These are phyloP conservation scores for Cephus pulcher DNA, from an alignment of 2,888 invertebrate species.

Conservation along the genomic window DNA sequence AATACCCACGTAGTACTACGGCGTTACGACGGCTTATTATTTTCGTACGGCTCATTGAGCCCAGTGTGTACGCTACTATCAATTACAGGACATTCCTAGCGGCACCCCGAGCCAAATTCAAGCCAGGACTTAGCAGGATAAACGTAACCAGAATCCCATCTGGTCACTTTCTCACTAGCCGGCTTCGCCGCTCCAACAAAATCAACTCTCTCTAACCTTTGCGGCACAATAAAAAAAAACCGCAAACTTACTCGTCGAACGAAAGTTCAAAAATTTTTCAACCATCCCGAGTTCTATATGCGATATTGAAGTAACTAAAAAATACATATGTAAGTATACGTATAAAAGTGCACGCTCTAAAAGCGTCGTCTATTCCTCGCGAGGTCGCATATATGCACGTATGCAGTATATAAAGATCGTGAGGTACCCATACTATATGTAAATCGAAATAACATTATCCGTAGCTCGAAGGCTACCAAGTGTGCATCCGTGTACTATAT, in stretches of 20 bases:
- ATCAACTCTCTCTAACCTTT: not conserved
- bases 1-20: slow-evolving; percentile 48
- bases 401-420: not conserved
- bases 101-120: slow-evolving; percentile 27
- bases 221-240: not conserved
- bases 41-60: slow-evolving; percentile 66
- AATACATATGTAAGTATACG: not conserved
- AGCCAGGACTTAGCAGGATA: slow-evolving; percentile 54
- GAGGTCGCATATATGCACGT: not conserved
- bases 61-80: slow-evolving; percentile 59
- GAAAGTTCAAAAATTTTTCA: not conserved
- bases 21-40: slow-evolving; percentile 58
- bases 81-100: slow-evolving; percentile 62
- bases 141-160: slow-evolving; percentile 63
- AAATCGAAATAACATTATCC: slow-evolving; percentile 58
- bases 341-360: not conserved
- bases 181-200: not conserved
- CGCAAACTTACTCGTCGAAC: not conserved
- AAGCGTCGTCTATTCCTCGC: not conserved
- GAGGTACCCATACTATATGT: slow-evolving; percentile 38
- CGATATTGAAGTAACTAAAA: not conserved
- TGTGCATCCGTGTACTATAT: not conserved
- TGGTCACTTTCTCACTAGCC: slow-evolving; percentile 40
- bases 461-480: slow-evolving; percentile 33
- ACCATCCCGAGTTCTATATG: not conserved